phyloP scores from a whole-genome alignment of 2,797 vertebrate species.

The Melanogrammus aeglefinus region DNA sequence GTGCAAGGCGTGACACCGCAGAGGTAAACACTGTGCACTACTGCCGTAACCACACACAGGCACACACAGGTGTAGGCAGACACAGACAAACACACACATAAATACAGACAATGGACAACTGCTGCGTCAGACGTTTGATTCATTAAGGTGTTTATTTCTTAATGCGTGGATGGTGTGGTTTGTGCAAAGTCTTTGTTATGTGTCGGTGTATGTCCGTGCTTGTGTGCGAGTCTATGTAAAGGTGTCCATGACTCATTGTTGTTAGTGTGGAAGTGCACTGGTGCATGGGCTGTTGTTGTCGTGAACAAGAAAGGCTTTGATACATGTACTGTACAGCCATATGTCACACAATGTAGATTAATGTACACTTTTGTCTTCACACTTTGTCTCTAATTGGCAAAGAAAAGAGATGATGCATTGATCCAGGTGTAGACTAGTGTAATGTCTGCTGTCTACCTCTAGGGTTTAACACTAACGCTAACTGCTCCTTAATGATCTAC shows the following conservation, averaged over 20 bases:
- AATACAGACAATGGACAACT: too few relatives aligned
- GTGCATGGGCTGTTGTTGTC: neutral
- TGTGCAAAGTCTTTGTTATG: neutral
- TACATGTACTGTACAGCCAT: neutral
- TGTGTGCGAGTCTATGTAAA: neutral
- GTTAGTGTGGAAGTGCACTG: neutral
- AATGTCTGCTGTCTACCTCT: neutral
- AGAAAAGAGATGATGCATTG: neutral
- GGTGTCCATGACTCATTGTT: neutral
- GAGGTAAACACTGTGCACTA: neutral
- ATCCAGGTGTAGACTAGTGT: neutral
- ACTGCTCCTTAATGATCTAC: neutral
- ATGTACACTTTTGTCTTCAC: neutral
- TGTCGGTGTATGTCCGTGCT: neutral
- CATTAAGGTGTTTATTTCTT: too few relatives aligned
- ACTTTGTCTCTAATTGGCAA: neutral
- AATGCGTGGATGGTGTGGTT: neutral
- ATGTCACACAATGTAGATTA: neutral
- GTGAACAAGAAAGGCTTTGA: neutral
- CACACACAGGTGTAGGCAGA: conserved; percentile 16
- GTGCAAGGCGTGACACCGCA: too few relatives aligned
- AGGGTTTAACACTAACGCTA: neutral
- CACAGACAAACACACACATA: neutral
- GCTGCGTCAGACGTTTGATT: too few relatives aligned
- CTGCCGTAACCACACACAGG: conserved; percentile 9